phyloP scores from a whole-genome alignment of 2,888 invertebrate species.

The Tupiocoris notatus region DNA sequence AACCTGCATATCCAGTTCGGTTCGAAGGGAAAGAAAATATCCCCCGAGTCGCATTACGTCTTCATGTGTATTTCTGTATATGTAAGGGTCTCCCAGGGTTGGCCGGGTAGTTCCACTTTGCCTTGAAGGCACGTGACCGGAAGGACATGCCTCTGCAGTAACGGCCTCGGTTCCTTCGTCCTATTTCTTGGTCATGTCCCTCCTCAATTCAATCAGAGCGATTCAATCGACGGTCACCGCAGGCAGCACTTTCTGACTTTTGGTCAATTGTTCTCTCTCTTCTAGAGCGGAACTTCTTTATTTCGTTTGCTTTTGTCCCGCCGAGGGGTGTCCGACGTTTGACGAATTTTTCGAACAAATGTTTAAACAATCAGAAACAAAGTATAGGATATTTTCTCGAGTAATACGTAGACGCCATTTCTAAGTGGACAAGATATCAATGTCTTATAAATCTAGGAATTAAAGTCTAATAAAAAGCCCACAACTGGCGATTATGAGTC shows the following conservation, averaged over 20 bases:
- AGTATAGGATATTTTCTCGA: no score
- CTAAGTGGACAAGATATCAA: no score
- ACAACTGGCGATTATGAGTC: no score
- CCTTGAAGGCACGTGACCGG: constrained; percentile 26
- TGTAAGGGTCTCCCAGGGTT: not conserved
- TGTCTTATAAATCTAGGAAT: no score
- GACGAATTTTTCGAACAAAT: no score
- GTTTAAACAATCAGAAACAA: no score
- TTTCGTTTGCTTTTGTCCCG: not conserved
- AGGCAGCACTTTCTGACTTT: not conserved
- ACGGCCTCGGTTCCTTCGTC: not conserved
- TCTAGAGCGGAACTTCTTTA: not conserved
- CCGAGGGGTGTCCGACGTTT: no score
- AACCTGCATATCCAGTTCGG: not conserved
- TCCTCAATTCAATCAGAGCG: constrained; percentile 23
- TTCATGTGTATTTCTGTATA: not conserved
- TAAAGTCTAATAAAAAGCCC: no score
- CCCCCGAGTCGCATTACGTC: constrained; percentile 34
- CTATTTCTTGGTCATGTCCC: not conserved
- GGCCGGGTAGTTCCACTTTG: not conserved
- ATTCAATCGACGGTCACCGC: constrained; percentile 3
- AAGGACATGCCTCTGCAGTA: not conserved
- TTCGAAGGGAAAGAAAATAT: constrained; percentile 13
- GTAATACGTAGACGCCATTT: no score
- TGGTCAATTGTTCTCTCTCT: not conserved